Conservation (phyloP, 1,140 invertebrate species). For the Pomacea maculata region DNA sequence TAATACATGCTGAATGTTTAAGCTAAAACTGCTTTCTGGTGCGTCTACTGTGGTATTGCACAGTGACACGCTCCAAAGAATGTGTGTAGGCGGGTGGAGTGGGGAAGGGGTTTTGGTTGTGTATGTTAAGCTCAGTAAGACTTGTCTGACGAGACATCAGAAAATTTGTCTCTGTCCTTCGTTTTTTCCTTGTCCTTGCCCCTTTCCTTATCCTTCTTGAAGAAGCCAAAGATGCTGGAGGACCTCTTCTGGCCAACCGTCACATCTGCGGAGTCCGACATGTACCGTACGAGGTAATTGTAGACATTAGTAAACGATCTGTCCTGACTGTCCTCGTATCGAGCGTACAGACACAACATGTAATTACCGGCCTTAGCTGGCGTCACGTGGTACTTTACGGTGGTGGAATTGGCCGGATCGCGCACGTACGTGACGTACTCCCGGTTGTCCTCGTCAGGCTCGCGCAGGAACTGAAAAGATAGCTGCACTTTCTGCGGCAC, state of each 20-base stretch:
- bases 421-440: conserved; percentile 47
- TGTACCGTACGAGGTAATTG: conserved; percentile 59
- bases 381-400: conserved; percentile 47
- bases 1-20: too few relatives aligned
- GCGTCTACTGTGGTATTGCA: too few relatives aligned
- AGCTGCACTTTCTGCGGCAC: conserved; percentile 50
- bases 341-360: conserved; percentile 60
- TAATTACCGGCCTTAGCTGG: conserved; percentile 58
- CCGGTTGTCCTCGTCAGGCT: conserved; percentile 61
- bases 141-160: conserved; percentile 31
- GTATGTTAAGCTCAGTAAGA: neutral
- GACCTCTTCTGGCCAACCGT: conserved; percentile 28
- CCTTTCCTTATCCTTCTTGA: conserved; percentile 38
- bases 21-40: too few relatives aligned
- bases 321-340: conserved; percentile 43
- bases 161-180: conserved; percentile 31
- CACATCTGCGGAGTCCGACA: conserved; percentile 19
- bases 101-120: neutral
- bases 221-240: conserved; percentile 43
- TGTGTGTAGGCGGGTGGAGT: neutral
- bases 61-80: too few relatives aligned
- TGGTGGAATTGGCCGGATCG: conserved; percentile 38
- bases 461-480: conserved; percentile 56
- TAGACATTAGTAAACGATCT: conserved; percentile 54
- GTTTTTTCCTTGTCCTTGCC: conserved; percentile 42